A percentile compares a stretch with the other conserved stretches of the same genome.
Conservation (phyloP, 2,888 invertebrate species). For the Hyposoter didymator region DNA sequence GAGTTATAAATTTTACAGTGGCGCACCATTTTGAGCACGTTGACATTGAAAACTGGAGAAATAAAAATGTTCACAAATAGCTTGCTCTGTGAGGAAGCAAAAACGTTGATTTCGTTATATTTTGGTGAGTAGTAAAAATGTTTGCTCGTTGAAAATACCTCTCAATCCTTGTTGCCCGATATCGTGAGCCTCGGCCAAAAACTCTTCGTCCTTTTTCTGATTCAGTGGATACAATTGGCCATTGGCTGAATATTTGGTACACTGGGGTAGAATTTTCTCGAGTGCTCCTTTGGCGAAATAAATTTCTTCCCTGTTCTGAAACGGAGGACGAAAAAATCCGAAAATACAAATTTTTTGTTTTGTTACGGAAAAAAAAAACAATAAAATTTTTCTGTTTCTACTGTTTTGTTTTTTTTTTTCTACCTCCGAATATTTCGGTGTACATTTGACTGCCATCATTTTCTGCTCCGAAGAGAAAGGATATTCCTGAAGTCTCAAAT, state of each 20-base stretch:
- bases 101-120: background rate
- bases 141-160: conserved; percentile 82
- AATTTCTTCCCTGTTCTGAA: conserved; percentile 88
- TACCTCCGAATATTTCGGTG: conserved; percentile 90
- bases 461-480: conserved; percentile 98
- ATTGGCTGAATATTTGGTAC: conserved; percentile 91
- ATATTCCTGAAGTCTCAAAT: conserved; percentile 95
- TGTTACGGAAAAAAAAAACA: too few relatives aligned
- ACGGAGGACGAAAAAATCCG: conserved; percentile 15
- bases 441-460: conserved; percentile 98
- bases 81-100: too few relatives aligned
- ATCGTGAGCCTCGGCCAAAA: conserved; percentile 92
- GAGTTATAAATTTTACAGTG: too few relatives aligned
- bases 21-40: too few relatives aligned
- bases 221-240: conserved; percentile 90
- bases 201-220: conserved; percentile 93
- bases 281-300: conserved; percentile 98
- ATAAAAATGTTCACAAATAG: too few relatives aligned
- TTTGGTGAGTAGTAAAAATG: background rate
- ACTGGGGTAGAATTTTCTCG: conserved; percentile 94
- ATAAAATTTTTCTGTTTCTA: background rate
- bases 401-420: background rate
- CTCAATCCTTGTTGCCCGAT: conserved; percentile 94
- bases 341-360: too few relatives aligned
- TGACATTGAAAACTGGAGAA: too few relatives aligned